phyloP scores from a whole-genome alignment of 2,888 invertebrate genomes.

The Perithous albicinctus region DNA sequence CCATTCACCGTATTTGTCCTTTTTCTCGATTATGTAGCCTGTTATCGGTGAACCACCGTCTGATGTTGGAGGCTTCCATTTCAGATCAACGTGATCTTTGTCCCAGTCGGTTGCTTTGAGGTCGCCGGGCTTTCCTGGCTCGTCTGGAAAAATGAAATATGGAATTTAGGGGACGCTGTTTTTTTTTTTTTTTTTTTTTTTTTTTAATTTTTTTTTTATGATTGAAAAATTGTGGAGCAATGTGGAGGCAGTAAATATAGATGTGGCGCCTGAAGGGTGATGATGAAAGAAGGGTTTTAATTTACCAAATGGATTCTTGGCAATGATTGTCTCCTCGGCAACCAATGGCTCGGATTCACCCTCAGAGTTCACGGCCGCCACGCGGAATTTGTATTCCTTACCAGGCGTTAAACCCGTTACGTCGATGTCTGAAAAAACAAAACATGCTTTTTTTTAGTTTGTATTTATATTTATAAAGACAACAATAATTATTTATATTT shows the following conservation, averaged over 20 bases:
- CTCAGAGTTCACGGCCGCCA: conserved; percentile 97
- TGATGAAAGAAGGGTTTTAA: conserved; percentile 34
- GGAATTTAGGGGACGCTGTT: background rate
- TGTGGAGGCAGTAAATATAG: no score
- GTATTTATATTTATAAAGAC: no score
- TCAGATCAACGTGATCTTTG: conserved; percentile 96
- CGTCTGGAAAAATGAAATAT: conserved; percentile 86
- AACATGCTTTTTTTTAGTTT: conserved; percentile 1
- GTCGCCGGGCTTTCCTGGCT: conserved; percentile 94
- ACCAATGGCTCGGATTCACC: conserved; percentile 98
- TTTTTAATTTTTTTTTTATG: no score
- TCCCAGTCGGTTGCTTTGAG: conserved; percentile 97
- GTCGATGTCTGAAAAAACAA: conserved; percentile 88
- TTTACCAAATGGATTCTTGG: conserved; percentile 97
- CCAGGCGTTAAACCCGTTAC: conserved; percentile 94
- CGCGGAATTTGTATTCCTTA: conserved; percentile 98
- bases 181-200: no score
- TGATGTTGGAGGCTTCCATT: conserved; percentile 93
- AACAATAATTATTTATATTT: no score
- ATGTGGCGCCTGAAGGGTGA: background rate
- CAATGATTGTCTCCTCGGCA: conserved; percentile 93
- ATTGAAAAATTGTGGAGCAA: background rate
- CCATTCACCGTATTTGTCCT: conserved; percentile 98
- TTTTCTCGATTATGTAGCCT: conserved; percentile 94
- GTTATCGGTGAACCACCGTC: conserved; percentile 97